These are phyloP conservation scores for Virgularia gustaviana DNA, from an alignment of 92 coral and sea anemone species.

Conservation along the genomic window DNA sequence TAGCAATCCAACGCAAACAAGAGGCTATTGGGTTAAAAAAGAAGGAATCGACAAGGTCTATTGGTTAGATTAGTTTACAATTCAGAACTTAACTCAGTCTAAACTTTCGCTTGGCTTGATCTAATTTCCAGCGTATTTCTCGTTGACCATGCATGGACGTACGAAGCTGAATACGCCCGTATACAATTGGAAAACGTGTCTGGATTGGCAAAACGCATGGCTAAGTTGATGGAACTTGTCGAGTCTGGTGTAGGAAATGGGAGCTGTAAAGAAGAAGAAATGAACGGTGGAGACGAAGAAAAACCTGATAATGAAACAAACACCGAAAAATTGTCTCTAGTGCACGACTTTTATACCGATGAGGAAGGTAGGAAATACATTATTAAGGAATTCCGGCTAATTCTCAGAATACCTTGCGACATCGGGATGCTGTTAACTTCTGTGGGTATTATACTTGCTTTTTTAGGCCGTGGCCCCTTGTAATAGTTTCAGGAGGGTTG, in stretches of 20 bases:
- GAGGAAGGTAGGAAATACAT: background rate
- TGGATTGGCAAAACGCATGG: conserved; percentile 81
- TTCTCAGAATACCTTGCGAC: too few species aligned
- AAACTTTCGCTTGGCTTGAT: background rate
- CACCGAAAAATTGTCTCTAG: background rate
- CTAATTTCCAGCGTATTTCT: conserved; percentile 61
- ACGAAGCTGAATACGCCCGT: conserved; percentile 68
- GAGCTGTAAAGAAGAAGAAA: background rate
- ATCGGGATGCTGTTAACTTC: background rate
- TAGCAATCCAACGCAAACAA: too few species aligned
- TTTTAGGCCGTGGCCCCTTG: too few species aligned
- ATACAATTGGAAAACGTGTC: conserved; percentile 65
- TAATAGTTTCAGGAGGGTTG: too few species aligned
- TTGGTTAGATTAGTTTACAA: background rate
- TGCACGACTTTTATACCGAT: conserved; percentile 7
- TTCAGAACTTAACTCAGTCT: background rate
- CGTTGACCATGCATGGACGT: conserved; percentile 98
- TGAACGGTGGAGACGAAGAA: background rate
- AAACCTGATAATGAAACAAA: background rate
- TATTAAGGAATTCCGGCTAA: too few species aligned
- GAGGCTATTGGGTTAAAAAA: too few species aligned
- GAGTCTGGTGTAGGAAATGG: background rate
- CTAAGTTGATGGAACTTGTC: conserved; percentile 66
- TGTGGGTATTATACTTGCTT: background rate
- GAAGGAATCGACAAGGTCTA: too few species aligned